These are phyloP conservation scores for Amblyornis subalaris DNA, from an alignment of 2,113 vertebrate species.

Conservation along the genomic window DNA sequence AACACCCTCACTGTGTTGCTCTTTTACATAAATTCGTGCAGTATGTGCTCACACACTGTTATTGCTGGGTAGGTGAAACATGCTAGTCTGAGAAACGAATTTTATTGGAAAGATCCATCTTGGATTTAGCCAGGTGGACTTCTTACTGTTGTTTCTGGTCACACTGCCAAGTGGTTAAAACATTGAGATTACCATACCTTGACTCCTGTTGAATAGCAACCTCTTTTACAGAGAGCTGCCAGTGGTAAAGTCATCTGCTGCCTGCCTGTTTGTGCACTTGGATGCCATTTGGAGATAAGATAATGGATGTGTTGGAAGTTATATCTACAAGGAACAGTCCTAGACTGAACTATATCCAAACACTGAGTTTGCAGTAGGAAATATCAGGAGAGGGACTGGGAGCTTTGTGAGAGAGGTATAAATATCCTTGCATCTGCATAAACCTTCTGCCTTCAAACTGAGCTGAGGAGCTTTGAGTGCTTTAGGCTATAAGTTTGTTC, in stretches of 20 bases:
- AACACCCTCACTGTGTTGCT: not conserved
- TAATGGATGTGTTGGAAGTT: not conserved
- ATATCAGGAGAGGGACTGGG: not conserved
- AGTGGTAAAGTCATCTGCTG: not conserved
- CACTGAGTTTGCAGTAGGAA: not conserved
- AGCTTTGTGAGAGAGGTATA: not conserved
- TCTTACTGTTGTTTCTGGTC: not conserved
- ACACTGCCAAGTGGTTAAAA: not conserved
- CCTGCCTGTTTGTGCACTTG: not conserved
- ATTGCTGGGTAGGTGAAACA: not conserved
- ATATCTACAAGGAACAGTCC: not conserved
- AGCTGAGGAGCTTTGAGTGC: not conserved
- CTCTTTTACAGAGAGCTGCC: not conserved
- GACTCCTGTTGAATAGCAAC: not conserved
- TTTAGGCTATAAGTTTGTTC: not conserved
- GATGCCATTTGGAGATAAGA: not conserved
- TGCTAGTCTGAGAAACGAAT: not conserved
- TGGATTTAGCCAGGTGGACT: not conserved
- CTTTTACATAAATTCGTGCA: not conserved
- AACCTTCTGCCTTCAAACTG: not conserved
- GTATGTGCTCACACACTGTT: not conserved
- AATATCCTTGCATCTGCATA: not conserved
- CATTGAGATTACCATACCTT: not conserved
- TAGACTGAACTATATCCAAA: not conserved
- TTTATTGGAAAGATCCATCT: not conserved